Base-by-base conservation (phyloP, 2,888 invertebrate genomes). In the Willowsia nigromaculata region DNA sequence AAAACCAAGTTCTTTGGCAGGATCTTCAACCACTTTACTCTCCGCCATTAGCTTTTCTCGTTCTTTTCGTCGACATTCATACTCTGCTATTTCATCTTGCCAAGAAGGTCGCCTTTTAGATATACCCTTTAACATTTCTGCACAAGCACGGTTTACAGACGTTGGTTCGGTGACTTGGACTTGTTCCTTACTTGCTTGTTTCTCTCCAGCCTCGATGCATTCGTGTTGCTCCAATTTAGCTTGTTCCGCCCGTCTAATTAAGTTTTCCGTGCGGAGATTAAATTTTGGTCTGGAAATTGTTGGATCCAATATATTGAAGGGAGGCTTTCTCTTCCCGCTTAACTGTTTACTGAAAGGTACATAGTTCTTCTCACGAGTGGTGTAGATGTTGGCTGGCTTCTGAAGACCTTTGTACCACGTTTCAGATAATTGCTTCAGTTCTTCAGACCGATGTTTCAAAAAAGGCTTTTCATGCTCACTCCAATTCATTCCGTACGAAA, bases 71-170 rank as follows among this genome's bases (percentile, higher is more conserved):
- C 33, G 43, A 18, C 82, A 82, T 30, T 82, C 82, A 30, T 82
- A 82, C 22, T 82, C 82, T 3, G 68, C 82, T 22, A 82, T 82
- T 47, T 82, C 82, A 1, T 82, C 50, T 30, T 82, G 40, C 82
- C 82, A 82, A 1, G 27, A 11, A 11, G 82, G 68, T 18, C 47
- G 25, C 9, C n/a, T 62, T 47, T 68, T 78, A 0, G 78, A 15
- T n/a, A 56, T 82, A 1, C 65, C 65, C 25, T 59, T 59, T 1
- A 43, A 18, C 22, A 15, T 65, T 65, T 82, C 80, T 15, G 80
- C 40, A 22, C 59, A 59, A 6, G 62, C 43, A 15, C 11, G 50
- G n/a, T 76, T 33, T 13, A 65, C 65, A n/a, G 65, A 65, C 33
- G 30, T 11, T 30, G 53, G 9, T n/a, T 15, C 11, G 5, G 37